phyloP scores from a whole-genome alignment of 2,888 invertebrate genomes.

The Ophonus ardosiacus region DNA sequence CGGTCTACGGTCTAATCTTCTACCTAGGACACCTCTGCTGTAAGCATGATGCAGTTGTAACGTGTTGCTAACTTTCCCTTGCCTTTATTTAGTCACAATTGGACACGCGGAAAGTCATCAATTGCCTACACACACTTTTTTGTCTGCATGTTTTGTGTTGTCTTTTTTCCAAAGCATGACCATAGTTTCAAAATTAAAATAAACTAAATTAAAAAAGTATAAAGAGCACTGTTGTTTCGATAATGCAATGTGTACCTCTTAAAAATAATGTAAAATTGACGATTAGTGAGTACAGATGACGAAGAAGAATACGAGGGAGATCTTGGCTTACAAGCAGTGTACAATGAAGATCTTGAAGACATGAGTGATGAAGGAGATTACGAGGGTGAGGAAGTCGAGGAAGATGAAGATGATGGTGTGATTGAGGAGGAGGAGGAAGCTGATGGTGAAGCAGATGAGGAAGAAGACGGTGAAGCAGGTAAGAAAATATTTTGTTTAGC shows the following conservation, averaged over 20 bases:
- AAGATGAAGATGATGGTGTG: slow-evolving; percentile 74
- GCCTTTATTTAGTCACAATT: too few relatives aligned
- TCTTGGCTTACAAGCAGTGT: slow-evolving; percentile 73
- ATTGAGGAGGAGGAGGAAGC: slow-evolving; percentile 75
- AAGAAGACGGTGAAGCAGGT: slow-evolving; percentile 74
- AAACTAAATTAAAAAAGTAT: too few relatives aligned
- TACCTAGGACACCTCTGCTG: slow-evolving; percentile 76
- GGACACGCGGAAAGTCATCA: too few relatives aligned
- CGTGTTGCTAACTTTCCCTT: slow-evolving; percentile 1
- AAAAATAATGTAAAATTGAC: slow-evolving; percentile 65
- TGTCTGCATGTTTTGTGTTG: background rate
- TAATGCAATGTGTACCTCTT: too few relatives aligned
- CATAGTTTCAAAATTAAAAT: background rate
- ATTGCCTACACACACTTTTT: background rate
- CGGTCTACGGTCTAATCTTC: slow-evolving; percentile 77
- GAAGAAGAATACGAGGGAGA: slow-evolving; percentile 79
- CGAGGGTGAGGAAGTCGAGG: slow-evolving; percentile 77
- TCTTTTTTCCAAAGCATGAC: background rate
- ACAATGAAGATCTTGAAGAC: slow-evolving; percentile 79
- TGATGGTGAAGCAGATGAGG: slow-evolving; percentile 72
- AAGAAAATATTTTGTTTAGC: slow-evolving; percentile 61
- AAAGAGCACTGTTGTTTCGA: too few relatives aligned
- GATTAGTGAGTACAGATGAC: slow-evolving; percentile 82
- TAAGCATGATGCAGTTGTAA: slow-evolving; percentile 74
- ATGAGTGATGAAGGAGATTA: slow-evolving; percentile 77